These are phyloP conservation scores for Cerceris ruficornis DNA, from an alignment of 2,888 invertebrate genomes.

Conservation along the genomic window DNA sequence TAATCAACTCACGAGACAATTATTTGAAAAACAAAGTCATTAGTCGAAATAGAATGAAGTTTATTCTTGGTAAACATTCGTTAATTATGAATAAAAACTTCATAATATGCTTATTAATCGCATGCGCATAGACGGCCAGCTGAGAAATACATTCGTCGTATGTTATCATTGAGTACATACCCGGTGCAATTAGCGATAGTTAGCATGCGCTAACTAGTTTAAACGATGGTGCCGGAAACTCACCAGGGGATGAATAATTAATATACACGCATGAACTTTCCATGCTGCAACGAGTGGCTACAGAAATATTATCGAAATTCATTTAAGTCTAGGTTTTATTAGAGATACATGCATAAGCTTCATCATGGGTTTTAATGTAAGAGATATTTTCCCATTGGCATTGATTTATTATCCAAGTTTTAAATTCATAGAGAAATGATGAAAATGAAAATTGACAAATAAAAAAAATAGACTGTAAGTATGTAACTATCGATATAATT, in stretches of 20 bases:
- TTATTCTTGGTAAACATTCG: no score
- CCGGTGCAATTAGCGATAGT: conserved; percentile 26
- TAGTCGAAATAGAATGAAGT: no score
- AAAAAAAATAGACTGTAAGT: no score
- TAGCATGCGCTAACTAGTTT: conserved; percentile 39
- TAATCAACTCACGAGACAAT: no score
- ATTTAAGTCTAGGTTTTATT: no score
- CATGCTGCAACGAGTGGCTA: conserved; percentile 5
- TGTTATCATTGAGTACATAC: conserved; percentile 5
- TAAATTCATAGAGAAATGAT: no score
- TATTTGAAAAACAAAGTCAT: no score
- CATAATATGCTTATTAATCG: not conserved
- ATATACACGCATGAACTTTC: conserved; percentile 32
- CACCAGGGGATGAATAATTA: conserved; percentile 42
- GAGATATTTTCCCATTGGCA: no score
- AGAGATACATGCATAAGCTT: not conserved
- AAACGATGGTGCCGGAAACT: conserved; percentile 29
- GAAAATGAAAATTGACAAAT: no score
- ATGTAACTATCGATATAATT: no score
- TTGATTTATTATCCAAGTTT: no score
- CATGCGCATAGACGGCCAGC: not conserved
- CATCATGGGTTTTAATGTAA: no score
- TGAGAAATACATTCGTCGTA: not conserved
- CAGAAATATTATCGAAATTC: not conserved
- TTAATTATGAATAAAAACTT: not conserved